Base-by-base conservation (phyloP, 2,888 invertebrate species). In the Ditula angustiorana region DNA sequence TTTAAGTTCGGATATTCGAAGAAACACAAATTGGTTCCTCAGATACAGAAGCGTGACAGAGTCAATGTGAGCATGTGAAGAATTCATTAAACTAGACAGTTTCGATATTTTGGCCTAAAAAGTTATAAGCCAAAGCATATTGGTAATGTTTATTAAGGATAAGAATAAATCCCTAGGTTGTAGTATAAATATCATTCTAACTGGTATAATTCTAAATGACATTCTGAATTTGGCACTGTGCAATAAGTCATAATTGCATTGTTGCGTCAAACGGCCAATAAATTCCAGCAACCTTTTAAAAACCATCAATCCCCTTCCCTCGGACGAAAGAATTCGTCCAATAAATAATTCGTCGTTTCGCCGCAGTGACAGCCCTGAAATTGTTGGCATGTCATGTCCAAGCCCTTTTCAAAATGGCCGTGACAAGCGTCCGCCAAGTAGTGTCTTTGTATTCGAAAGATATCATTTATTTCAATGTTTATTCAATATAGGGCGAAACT, bases 351-450 rank as follows among this genome's bases (percentile, higher is more conserved):
- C 78, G n/a, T 72, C 77, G 60, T 63, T 58, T 37, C 44, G 49
- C 47, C 46, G 61, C 77, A 71, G 76, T 80, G 86, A 76, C 79
- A 90, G 73, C 90, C 90, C 90, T 87, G 77, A 72, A 76, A 78
- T 80, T 74, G 79, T 75, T 74, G 72, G 76, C 74, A 73, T 81
- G 85, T 83, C 85, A 83, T 85, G 90, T 88, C 90, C 88, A 79
- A 85, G 87, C 89, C 90, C 90, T 88, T 86, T 86, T 90, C 90
- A 90, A 86, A 90, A 88, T 86, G 87, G 83, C 81, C 75, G 61
- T 79, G 81, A 81, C 83, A 75, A 80, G 75, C 82, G 89, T 88
- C 88, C 90, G 89, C 81, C 83, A 71, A 80, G 75, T 76, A 80
- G 80, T 80, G 80, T 81, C 77, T 82, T 84, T 82, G 78, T 78